Base-by-base conservation (phyloP, 2,797 vertebrate species). In the Sebastes iracundus region DNA sequence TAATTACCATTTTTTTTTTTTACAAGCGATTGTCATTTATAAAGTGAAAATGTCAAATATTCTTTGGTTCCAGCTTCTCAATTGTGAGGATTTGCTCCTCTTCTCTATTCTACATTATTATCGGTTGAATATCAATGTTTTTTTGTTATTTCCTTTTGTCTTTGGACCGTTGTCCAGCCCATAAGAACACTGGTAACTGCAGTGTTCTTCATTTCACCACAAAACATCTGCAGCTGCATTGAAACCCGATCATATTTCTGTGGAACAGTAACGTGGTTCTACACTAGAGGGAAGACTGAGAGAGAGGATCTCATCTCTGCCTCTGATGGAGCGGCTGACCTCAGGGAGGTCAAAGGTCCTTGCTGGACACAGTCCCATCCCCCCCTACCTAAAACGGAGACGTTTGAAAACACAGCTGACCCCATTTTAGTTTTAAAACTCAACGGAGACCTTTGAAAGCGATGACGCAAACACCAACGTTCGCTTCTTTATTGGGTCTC, bases 271-370 rank as follows among this genome's bases (percentile, higher is more conserved):
- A 71, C 22, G 32, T 66, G 56, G 23, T 52, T 80, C 71, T 56
- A 73, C 87, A 75, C 63, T 71, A 73, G 72, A 85, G 77, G 62
- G 72, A 85, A 82, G 74, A 64, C 62, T 6, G 18, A 72, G 55
- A 14, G 49, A 32, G 8, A 38, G 35, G 3, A 20, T 42, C 62
- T 32, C 72, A 60, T 83, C 72, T 79, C 61, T 70, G 52, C 22
- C 64, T 79, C 28, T 81, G 78, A 74, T 58, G 56, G 66, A 77
- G 70, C 28, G 33, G 55, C 14, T 61, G 49, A 81, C 78, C 75
- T 42, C 65, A 6, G 46, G 60, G 63, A 71, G 83, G 87, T 89
- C 82, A 88, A 59, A 82, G 84, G 85, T 75, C 58, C 4, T 72
- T 25, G 49, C 68, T 72, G 79, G 80, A 82, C 64, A n/a, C 69